Evolutionary conservation across 2,888 invertebrate genomes (phyloP), one percentile per base, ranked within the genome.

Genomic region (Norana najaformis): DNA sequence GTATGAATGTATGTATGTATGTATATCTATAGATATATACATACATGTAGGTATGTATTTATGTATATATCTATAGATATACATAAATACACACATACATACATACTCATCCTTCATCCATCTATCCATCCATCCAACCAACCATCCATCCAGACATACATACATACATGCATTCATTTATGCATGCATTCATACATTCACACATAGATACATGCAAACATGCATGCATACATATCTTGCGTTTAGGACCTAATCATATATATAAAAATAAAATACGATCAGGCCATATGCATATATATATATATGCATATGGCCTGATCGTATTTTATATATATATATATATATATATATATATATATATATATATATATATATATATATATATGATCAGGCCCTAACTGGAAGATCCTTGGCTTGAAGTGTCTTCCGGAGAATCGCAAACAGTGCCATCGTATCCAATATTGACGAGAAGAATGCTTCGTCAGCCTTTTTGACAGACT

Each of bases 131-230:
- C 23, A 53, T 53, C 16, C 23, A 53, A n/a, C n/a, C n/a, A n/a
- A n/a, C n/a, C 69, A 69, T 69, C 30, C 69, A 69, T 69, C 34
- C 85, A 85, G 20, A 85, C 85, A 85, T 37, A 85, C 85, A 85
- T 37, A 85, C 85, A 85, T 37, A 85, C 85, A 85, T 37, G 35
- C 85, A 85, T 37, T 35, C 85, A 85, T 85, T 35, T n/a, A 85
- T 85, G 35, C 37, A 85, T 36, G 35, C 37, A 85, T 85, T 35
- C 37, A 85, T 85, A 85, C 37, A 85, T 85, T 35, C 37, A 85
- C 35, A 85, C 37, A 85, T 36, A 85, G 23, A 85, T 36, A 85
- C 37, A 85, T 36, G 35, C 37, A 85, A 16, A 85, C 37, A 85
- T 85, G 16, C 37, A 85, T 85, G 16, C 36, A 83, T 83, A 83